These are phyloP conservation scores for Calcarius lapponicus DNA, from an alignment of 2,797 vertebrate species.

Conservation along the genomic window DNA sequence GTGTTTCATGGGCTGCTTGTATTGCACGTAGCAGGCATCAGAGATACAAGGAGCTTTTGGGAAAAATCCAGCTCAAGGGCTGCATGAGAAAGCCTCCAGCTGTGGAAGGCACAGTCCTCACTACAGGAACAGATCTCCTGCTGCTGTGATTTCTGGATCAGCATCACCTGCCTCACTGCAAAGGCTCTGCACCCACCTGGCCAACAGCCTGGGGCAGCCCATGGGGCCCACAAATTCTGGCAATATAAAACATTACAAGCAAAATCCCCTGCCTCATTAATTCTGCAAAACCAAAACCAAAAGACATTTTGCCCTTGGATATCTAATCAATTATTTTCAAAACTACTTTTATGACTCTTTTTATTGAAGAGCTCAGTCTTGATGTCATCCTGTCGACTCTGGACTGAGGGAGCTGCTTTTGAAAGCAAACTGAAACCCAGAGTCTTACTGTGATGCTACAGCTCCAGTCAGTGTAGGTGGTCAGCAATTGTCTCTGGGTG, in stretches of 20 bases:
- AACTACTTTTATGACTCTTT: background rate
- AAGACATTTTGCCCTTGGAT: background rate
- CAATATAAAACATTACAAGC: background rate
- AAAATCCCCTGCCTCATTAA: background rate
- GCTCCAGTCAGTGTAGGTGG: background rate
- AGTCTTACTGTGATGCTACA: background rate
- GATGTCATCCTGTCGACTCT: fast-evolving
- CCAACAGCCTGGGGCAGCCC: background rate
- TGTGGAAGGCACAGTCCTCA: background rate
- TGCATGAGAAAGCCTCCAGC: background rate
- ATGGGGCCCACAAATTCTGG: background rate
- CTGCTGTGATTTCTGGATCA: background rate
- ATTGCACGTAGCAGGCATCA: background rate
- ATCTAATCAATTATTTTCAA: background rate
- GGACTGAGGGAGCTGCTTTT: background rate
- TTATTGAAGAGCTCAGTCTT: background rate
- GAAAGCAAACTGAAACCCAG: background rate
- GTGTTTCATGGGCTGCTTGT: background rate
- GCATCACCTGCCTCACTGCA: background rate
- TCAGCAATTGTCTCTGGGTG: background rate
- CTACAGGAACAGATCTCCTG: background rate
- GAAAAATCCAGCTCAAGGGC: background rate
- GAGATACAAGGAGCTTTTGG: background rate
- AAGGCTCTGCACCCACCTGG: background rate
- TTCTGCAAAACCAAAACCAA: background rate